Conservation (phyloP, 2,888 invertebrate genomes). For the Caenorhabditis drosophilae region DNA sequence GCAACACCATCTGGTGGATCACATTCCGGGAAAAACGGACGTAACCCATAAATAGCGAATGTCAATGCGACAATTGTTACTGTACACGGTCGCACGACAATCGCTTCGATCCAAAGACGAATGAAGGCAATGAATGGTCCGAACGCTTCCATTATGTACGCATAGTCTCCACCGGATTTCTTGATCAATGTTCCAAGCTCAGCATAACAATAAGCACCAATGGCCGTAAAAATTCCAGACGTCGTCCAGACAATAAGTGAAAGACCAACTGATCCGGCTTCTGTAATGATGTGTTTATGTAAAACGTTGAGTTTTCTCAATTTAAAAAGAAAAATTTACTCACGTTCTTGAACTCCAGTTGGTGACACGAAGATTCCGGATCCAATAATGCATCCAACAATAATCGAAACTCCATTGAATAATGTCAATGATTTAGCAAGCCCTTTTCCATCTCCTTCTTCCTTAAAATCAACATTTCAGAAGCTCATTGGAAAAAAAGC, state of each 20-base stretch:
- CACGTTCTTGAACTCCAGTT: constrained; percentile 66
- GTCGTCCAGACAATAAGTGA: constrained; percentile 89
- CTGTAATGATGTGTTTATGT: constrained; percentile 72
- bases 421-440: constrained; percentile 60
- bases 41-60: constrained; percentile 92
- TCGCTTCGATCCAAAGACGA: constrained; percentile 95
- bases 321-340: too few species aligned
- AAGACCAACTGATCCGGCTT: constrained; percentile 84
- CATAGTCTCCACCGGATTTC: constrained; percentile 84
- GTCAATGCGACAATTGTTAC: constrained; percentile 96
- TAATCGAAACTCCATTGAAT: constrained; percentile 66
- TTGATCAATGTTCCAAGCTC: constrained; percentile 77
- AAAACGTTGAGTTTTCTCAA: too few species aligned
- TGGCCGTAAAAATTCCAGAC: constrained; percentile 93
- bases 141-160: constrained; percentile 95
- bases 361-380: constrained; percentile 66
- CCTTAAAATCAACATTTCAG: constrained; percentile 1
- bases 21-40: constrained; percentile 94
- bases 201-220: constrained; percentile 96
- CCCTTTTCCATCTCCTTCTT: constrained; percentile 31
- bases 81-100: constrained; percentile 86
- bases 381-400: constrained; percentile 67
- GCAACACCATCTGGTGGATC: constrained; percentile 87
- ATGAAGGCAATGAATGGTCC: constrained; percentile 96
- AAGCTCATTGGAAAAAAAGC: neutral